Evolutionary conservation across 2,888 invertebrate genomes (phyloP).

Genomic region (Apamea anceps): DNA sequence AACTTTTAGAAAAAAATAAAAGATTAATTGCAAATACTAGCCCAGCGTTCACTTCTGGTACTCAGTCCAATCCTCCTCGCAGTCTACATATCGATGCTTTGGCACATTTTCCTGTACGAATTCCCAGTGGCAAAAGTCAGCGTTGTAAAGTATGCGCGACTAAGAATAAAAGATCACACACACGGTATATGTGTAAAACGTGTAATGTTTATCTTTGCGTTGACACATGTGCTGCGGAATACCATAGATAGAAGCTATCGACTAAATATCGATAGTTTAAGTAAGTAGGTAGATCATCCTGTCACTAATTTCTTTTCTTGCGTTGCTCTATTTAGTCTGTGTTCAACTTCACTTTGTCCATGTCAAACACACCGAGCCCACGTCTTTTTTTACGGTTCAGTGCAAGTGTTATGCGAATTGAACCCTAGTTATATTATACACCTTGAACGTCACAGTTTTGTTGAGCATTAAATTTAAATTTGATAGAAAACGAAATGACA

Average conservation of each 20-base stretch:
- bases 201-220: constrained; percentile 47
- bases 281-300: constrained; percentile 43
- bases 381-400: constrained; percentile 35
- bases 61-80: constrained; percentile 44
- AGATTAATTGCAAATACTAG: constrained; percentile 42
- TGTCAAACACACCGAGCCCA: constrained; percentile 44
- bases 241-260: constrained; percentile 45
- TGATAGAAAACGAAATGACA: constrained; percentile 43
- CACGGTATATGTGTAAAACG: constrained; percentile 49
- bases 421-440: constrained; percentile 40
- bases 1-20: constrained; percentile 46
- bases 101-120: constrained; percentile 44
- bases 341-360: constrained; percentile 39
- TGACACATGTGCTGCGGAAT: constrained; percentile 44
- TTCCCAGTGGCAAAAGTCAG: constrained; percentile 46
- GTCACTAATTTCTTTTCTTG: constrained; percentile 40
- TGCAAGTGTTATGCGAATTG: constrained; percentile 43
- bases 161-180: constrained; percentile 44
- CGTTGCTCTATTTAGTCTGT: constrained; percentile 44
- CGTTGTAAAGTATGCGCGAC: constrained; percentile 45
- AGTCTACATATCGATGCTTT: constrained; percentile 46
- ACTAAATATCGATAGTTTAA: constrained; percentile 46
- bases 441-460: constrained; percentile 44
- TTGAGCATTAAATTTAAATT: constrained; percentile 41
- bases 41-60: constrained; percentile 39